Base-by-base conservation (phyloP, 1,140 invertebrate genomes). In the Cephus cinctus region DNA sequence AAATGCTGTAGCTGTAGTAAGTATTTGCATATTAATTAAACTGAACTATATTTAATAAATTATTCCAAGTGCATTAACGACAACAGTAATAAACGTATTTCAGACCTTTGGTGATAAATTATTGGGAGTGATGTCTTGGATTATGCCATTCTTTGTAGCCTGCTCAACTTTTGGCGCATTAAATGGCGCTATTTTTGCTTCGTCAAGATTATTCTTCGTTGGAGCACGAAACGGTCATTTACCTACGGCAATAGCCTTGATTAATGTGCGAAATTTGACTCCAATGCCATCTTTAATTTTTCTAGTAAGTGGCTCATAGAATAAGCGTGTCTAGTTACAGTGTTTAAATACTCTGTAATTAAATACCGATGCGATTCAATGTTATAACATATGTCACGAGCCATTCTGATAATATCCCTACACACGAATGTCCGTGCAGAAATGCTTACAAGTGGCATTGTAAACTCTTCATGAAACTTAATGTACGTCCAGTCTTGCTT, bases 221-320 rank as follows among this genome's bases (percentile, higher is more conserved):
- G 94, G 94, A 2, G 94, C 92, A 0, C 80, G 93, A 30, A 87
- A 94, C 64, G 92, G 92, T 2, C 92, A 96, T 69, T 80, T 98
- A 43, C 93, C 94, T 0, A 80, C 86, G 51, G 87, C 90, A 27
- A 85, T 98, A 61, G 88, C 93, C 1, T 80, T 95, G 16, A 94
- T 98, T 34, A 91, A 93, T 67, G 76, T 93, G 11, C 85, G 85
- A 47, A 85, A 87, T 60, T 76, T 89, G 40, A 97, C 94, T n/a
- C 95, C 95, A 2, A 84, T 92, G 21, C 91, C 93, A 20, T 92
- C 94, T 1, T 78, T 97, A 47, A 82, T 96, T 55, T 94, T 96
- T 75, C 83, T 96, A 79, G 94, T 96, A 78, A 83, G 82, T 78
- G 43, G 43, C 52, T 39, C 6, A 14, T 56, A 25, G 34, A 16